Base-by-base conservation (phyloP, 2,888 invertebrate species). In the Flexamia atlantica region DNA sequence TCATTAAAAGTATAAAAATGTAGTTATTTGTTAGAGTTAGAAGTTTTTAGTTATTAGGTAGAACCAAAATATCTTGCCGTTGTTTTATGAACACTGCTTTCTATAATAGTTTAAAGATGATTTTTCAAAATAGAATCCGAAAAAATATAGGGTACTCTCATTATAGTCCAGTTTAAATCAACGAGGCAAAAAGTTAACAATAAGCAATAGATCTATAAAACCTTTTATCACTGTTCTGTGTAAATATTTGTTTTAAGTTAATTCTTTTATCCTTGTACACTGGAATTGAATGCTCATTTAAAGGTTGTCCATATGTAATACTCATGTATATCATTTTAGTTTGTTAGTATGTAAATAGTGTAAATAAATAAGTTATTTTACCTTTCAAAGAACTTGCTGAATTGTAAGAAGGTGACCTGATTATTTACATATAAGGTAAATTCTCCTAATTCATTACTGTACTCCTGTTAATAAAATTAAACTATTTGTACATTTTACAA, bases 291-390 rank as follows among this genome's bases (percentile, higher is more conserved):
- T 40, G 72, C 72, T 72, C 72, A 72, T 72, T 12, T 40, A 40
- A 40, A 72, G 72, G 72, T 72, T 72, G 72, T 72, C 20, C 36
- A 40, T 40, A 40, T 72, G 23, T 20, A 72, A 72, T 72, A 72
- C 72, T 72, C 36, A 36, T 68, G 68, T 68, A 30, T 30, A 30
- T 30, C 23, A 68, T 30, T 36, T 32, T 32, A 68, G 36, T 5
- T 72, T 40, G 68, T 3, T 36, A 40, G 42, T 20, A 3, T 72
- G 72, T 72, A 72, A 17, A 72, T 72, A 72, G n/a, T 72, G 72
- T 72, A 72, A 40, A 72, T 72, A 72, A 23, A 72, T 72, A 72
- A 72, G 72, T 72, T 72, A 72, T 72, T 72, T 32, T n/a, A 68
- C 68, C n/a, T 68, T 40, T 53, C 23, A 53, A 23, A 57, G 57